Base-by-base conservation (phyloP, 2,797 vertebrate species). In the Esox lucius region DNA sequence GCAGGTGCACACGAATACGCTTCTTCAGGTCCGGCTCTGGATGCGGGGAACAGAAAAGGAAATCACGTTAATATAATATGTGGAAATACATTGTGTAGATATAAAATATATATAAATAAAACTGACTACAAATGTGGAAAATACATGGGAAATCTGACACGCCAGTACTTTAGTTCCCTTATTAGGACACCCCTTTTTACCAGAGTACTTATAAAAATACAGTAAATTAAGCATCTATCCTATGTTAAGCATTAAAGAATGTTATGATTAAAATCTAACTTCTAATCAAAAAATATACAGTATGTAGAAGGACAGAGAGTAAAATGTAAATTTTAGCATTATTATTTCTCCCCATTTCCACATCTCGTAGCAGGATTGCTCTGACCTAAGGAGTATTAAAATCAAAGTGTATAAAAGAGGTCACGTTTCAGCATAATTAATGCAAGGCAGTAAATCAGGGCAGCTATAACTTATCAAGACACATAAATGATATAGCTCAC, bases 21-120 rank as follows among this genome's bases (percentile, higher is more conserved):
- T 98, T 98, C 91, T 98, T 98, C 70, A 99, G 91, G 85, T 99
- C 97, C 0, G 98, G 95, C 80, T 99, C 98, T 99, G 87, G 65
- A 79, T 48, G n/a, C 28, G 1, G 3, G 19, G 42, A 11, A 65
- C 3, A 26, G 13, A 19, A 4, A 35, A 1, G 73, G 8, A 51
- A 24, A 68, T 6, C 26, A 49, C n/a, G 8, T 51, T 22, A 19
- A 28, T 49, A 26, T 16, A 51, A n/a, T n/a, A 17, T 67, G 42
- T 68, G 11, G 4, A 61, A 61, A 61, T 24, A 61, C 24, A 61
- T 56, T 11, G 9, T 24, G 22, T 1, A 12, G 3, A 24, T 22
- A n/a, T 11, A 19, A 59, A 59, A 22, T 16, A 22, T 42, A 9
- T 6, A 42, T 0, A 42, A 1, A 42, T 42, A 42, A 9, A 42